Evolutionary conservation across 2,888 invertebrate species (phyloP).

Genomic region (Strigamia crassipes): DNA sequence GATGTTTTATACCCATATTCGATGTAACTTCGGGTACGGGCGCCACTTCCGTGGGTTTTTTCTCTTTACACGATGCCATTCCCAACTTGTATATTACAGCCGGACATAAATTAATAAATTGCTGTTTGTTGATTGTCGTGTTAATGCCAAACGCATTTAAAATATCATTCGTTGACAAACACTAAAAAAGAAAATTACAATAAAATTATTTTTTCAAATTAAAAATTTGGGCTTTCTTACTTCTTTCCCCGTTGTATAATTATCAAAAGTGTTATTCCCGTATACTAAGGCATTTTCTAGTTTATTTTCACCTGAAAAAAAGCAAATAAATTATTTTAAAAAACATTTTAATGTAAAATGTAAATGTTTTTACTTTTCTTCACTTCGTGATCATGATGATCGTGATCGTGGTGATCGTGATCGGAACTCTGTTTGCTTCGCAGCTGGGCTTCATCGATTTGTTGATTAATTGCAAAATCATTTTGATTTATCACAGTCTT

Average conservation of each 20-base stretch:
- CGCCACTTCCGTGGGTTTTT: neutral
- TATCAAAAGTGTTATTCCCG: neutral
- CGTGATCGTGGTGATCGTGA: neutral
- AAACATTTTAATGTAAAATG: neutral
- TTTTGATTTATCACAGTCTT: neutral
- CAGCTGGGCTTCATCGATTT: neutral
- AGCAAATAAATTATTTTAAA: neutral
- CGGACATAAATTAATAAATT: slow-evolving; percentile 57
- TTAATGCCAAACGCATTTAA: slow-evolving; percentile 50
- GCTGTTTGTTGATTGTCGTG: slow-evolving; percentile 51
- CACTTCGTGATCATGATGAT: neutral
- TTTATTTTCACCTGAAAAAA: neutral
- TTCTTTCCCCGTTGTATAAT: neutral
- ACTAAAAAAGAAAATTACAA: slow-evolving; percentile 46
- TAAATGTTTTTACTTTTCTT: neutral
- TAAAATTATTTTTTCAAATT: neutral
- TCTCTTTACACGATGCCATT: slow-evolving; percentile 49
- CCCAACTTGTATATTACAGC: slow-evolving; percentile 58
- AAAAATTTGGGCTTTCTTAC: neutral
- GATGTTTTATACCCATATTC: neutral
- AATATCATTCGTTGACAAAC: slow-evolving; percentile 51
- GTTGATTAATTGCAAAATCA: neutral
- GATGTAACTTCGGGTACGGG: neutral
- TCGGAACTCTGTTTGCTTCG: neutral
- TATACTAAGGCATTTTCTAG: neutral